Conservation (phyloP, 2,888 invertebrate genomes). For the Xanthorhoe spadicearia region DNA sequence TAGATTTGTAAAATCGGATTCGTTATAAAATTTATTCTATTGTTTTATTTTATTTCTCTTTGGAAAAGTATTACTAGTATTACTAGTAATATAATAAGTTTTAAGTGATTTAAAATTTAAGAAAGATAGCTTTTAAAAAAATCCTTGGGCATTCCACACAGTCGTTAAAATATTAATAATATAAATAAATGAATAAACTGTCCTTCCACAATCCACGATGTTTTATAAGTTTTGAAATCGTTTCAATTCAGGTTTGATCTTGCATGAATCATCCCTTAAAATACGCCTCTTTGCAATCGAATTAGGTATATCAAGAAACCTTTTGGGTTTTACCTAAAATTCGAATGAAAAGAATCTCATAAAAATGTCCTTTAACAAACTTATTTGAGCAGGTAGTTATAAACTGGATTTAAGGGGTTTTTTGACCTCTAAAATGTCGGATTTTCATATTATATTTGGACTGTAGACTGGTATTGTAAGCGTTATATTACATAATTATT, state of each 20-base stretch:
- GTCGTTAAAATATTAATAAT: too few species aligned
- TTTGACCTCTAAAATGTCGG: conserved; percentile 29
- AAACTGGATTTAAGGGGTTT: conserved; percentile 30
- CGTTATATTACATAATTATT: neutral
- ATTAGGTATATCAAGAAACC: conserved; percentile 8
- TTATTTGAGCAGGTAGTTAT: conserved; percentile 25
- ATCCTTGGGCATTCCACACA: too few species aligned
- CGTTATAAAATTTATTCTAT: too few species aligned
- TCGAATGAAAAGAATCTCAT: conserved; percentile 24
- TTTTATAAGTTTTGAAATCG: neutral
- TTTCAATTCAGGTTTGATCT: neutral
- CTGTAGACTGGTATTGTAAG: neutral
- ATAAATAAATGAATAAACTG: too few species aligned
- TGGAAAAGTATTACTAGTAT: too few species aligned
- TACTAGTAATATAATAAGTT: too few species aligned
- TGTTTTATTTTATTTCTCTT: too few species aligned
- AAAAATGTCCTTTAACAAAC: conserved; percentile 30
- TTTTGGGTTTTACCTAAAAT: conserved; percentile 28
- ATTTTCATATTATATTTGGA: conserved; percentile 9
- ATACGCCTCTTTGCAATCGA: conserved; percentile 13
- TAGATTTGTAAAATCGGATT: too few species aligned
- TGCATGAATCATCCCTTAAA: conserved; percentile 1
- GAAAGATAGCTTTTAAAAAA: too few species aligned
- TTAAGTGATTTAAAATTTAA: too few species aligned
- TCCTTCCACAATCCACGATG: too few species aligned